Conservation (phyloP, 2,888 invertebrate genomes). For the Polymixis flavicincta region DNA sequence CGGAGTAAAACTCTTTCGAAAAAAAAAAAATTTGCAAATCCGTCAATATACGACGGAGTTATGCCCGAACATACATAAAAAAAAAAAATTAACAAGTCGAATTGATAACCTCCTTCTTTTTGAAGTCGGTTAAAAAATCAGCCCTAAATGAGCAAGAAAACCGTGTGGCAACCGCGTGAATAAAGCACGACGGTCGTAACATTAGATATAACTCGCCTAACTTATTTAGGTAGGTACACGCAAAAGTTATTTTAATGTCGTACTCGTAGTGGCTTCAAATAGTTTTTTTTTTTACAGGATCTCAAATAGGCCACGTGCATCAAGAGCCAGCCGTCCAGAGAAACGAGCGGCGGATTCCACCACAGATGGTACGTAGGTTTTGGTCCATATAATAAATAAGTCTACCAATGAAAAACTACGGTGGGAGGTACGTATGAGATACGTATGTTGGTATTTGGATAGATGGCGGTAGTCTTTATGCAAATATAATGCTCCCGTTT, state of each 20-base stretch:
- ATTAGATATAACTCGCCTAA: background rate
- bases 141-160: background rate
- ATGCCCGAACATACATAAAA: no score
- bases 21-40: no score
- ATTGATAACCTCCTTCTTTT: no score
- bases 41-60: no score
- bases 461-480: no score
- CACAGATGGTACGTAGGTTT: background rate
- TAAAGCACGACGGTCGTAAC: background rate
- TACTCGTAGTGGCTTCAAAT: background rate
- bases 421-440: no score
- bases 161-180: background rate
- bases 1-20: no score
- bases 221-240: background rate
- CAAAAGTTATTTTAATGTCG: background rate
- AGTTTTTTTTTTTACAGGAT: background rate
- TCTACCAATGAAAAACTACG: background rate
- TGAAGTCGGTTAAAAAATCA: no score
- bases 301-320: background rate
- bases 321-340: background rate
- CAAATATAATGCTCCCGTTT: no score
- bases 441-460: no score
- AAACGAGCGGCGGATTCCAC: slow-evolving; percentile 10
- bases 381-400: background rate
- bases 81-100: no score